Evolutionary conservation across 2,113 vertebrate genomes (phyloP).

Genomic region (Psophia crepitans): DNA sequence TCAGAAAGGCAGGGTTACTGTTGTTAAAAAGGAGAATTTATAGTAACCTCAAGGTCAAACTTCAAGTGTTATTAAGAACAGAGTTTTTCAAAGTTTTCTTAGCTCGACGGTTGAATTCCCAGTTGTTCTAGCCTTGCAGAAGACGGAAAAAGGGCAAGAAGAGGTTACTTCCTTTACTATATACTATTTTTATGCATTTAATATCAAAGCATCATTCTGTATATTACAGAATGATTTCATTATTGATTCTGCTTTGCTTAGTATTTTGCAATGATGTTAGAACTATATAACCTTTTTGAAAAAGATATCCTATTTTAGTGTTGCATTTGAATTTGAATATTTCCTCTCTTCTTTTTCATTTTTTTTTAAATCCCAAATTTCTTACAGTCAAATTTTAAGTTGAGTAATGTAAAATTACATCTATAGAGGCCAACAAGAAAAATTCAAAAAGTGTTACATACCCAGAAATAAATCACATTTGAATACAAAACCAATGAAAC

Average conservation of each 20-base stretch:
- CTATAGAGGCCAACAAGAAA: not conserved
- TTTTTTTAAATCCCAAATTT: not conserved
- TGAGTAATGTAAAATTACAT: not conserved
- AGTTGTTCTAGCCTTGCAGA: constrained; percentile 9
- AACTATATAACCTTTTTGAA: not conserved
- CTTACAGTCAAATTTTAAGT: not conserved
- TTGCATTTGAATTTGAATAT: not conserved
- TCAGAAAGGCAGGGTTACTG: not conserved
- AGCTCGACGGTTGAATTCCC: not conserved
- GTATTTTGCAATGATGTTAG: not conserved
- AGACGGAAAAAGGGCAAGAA: not conserved
- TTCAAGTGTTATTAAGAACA: constrained; percentile 17
- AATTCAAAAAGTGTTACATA: not conserved
- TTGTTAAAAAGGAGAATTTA: not conserved
- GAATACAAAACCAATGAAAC: constrained; percentile 37
- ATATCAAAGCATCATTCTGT: not conserved
- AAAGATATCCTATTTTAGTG: not conserved
- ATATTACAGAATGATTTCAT: not conserved
- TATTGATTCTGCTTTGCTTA: not conserved
- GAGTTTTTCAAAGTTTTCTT: constrained; percentile 32
- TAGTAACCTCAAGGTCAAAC: constrained; percentile 21
- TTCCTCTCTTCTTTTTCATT: not conserved
- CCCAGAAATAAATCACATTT: not conserved
- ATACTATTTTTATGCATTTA: not conserved
- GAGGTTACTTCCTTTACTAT: not conserved